Conservation (phyloP, 2,113 vertebrate species). For the Eolophus roseicapilla region DNA sequence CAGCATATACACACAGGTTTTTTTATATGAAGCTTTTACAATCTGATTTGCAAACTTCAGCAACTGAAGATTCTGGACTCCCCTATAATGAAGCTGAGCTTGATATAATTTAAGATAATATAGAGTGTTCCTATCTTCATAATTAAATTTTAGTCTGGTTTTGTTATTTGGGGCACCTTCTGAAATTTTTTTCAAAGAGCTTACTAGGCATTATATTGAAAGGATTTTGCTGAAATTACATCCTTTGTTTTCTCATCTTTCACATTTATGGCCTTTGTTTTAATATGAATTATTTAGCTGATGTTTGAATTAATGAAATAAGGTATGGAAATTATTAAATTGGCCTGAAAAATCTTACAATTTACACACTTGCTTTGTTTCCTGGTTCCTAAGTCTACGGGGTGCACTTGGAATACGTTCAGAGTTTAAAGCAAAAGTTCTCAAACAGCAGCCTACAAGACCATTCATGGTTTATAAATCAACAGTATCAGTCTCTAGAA, state of each 20-base stretch:
- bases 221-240: neutral
- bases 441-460: neutral
- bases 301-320: neutral
- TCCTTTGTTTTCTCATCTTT: neutral
- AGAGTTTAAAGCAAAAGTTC: neutral
- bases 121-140: neutral
- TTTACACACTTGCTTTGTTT: neutral
- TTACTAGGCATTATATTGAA: neutral
- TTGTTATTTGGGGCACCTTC: slow-evolving; percentile 17
- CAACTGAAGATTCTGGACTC: neutral
- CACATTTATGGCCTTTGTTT: neutral
- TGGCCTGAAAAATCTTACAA: neutral
- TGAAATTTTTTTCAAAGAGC: neutral
- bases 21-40: neutral
- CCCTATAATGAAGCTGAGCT: neutral
- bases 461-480: neutral
- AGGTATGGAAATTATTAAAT: neutral
- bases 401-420: neutral
- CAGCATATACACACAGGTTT: neutral
- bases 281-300: neutral
- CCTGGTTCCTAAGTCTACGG: neutral
- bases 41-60: neutral
- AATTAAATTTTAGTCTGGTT: slow-evolving; percentile 17
- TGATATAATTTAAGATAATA: neutral
- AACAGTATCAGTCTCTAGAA: neutral